Percentiles rank a stretch among this genome's conserved stretches.
phyloP scores from a whole-genome alignment of 1,140 invertebrate species.

The Drosophila hydei region DNA sequence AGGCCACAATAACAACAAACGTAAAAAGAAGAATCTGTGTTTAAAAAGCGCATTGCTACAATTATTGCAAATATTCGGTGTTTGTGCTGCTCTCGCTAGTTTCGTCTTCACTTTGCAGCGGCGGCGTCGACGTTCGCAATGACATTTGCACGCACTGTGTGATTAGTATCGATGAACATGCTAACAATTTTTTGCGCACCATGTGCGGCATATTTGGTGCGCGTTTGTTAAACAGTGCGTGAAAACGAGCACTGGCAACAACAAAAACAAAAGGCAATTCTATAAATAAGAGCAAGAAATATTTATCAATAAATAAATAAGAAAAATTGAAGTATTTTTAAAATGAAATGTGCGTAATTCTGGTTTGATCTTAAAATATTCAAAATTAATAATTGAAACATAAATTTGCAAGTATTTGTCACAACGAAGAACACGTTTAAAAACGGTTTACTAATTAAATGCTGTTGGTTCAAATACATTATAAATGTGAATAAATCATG shows the following conservation, averaged over 20 bases:
- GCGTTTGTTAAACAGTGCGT: constrained; percentile 52
- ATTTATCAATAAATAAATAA: constrained; percentile 61
- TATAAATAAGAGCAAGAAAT: constrained; percentile 72
- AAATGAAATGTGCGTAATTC: constrained; percentile 33
- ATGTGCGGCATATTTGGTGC: not conserved
- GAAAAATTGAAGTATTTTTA: constrained; percentile 41
- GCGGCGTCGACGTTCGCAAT: constrained; percentile 22
- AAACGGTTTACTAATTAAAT: not conserved
- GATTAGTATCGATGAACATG: constrained; percentile 8
- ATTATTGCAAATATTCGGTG: constrained; percentile 69
- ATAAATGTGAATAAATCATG: constrained; percentile 25
- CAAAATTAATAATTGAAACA: not conserved
- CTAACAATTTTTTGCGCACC: not conserved
- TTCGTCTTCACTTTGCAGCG: constrained; percentile 50
- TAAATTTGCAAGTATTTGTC: not conserved
- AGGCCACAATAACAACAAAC: constrained; percentile 11
- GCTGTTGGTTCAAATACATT: too few species aligned
- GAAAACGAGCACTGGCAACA: constrained; percentile 42
- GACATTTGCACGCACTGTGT: constrained; percentile 73
- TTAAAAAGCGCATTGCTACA: constrained; percentile 60
- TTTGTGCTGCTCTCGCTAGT: constrained; percentile 46
- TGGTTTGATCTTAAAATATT: constrained; percentile 16
- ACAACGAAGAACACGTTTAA: constrained; percentile 9
- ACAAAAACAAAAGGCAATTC: constrained; percentile 61
- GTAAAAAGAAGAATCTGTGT: constrained; percentile 28